These are phyloP conservation scores for Anguilla pacifica DNA, from an alignment of 2,797 vertebrate species.

Conservation along the genomic window DNA sequence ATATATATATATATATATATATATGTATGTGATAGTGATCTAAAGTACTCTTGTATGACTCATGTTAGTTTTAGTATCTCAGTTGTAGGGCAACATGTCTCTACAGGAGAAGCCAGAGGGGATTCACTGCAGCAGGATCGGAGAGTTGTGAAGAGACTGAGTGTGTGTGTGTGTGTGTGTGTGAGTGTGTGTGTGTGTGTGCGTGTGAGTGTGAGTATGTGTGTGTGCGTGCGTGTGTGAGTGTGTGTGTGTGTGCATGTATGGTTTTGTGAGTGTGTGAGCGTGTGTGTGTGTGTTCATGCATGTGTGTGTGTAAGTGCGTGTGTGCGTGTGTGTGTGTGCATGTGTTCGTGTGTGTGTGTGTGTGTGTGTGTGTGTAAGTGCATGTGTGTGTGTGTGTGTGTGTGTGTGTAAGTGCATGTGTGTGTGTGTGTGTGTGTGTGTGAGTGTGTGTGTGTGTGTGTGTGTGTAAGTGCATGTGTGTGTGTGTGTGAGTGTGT, in stretches of 20 bases:
- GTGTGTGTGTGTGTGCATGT: too few relatives aligned
- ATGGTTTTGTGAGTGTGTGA: neutral
- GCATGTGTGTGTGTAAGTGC: neutral
- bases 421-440: too few relatives aligned
- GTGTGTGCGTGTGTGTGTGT: constrained; percentile 12
- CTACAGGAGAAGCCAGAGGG: too few relatives aligned
- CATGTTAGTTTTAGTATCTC: too few relatives aligned
- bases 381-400: constrained; percentile 34
- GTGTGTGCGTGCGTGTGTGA: neutral
- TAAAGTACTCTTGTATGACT: too few relatives aligned
- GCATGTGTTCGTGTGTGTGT: too few relatives aligned
- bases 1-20: neutral
- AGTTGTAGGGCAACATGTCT: too few relatives aligned
- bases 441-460: too few relatives aligned
- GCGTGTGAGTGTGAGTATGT: neutral
- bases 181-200: neutral
- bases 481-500: too few relatives aligned
- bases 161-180: neutral
- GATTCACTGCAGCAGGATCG: too few relatives aligned
- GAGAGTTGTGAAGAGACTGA: too few relatives aligned
- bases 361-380: constrained; percentile 37
- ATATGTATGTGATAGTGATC: neutral
- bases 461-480: too few relatives aligned
- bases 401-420: neutral
- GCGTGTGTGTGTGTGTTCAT: neutral